A percentile compares a stretch with the other conserved stretches of the same genome.
Conservation (phyloP, 2,797 vertebrate genomes). For the Labroides dimidiatus region DNA sequence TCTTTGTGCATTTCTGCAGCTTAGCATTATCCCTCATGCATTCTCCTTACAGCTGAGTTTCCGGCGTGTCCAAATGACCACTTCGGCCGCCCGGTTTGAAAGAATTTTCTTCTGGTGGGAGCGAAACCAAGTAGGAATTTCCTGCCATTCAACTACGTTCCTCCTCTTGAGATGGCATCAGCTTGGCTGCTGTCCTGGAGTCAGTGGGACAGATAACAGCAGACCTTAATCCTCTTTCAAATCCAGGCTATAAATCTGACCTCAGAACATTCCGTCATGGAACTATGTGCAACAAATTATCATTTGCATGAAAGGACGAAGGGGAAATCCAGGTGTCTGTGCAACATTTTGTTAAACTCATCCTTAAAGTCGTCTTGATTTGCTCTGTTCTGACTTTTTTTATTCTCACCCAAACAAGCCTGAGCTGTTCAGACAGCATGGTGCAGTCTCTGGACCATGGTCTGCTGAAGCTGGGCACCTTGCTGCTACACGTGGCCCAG, state of each 20-base stretch:
- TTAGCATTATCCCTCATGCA: neutral
- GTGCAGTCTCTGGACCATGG: constrained; percentile 5
- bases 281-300: neutral
- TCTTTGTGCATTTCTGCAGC: neutral
- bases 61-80: constrained; percentile 30
- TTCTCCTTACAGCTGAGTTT: constrained; percentile 2
- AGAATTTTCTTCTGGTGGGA: constrained; percentile 65
- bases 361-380: neutral
- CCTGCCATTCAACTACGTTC: constrained; percentile 82
- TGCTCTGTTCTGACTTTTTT: neutral
- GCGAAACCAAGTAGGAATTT: constrained; percentile 81
- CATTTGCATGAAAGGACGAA: neutral
- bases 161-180: constrained; percentile 75
- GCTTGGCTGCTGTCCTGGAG: constrained; percentile 72
- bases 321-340: neutral
- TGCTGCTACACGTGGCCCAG: constrained; percentile 36
- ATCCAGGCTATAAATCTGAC: constrained; percentile 50
- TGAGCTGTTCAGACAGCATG: constrained; percentile 14
- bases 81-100: constrained; percentile 55
- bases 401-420: neutral
- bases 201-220: constrained; percentile 72
- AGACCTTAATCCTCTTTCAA: constrained; percentile 61
- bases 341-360: neutral
- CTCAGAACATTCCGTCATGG: neutral
- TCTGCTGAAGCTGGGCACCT: constrained; percentile 13